Evolutionary conservation across 2,888 invertebrate genomes (phyloP).

Genomic region (Celastrina argiolus): DNA sequence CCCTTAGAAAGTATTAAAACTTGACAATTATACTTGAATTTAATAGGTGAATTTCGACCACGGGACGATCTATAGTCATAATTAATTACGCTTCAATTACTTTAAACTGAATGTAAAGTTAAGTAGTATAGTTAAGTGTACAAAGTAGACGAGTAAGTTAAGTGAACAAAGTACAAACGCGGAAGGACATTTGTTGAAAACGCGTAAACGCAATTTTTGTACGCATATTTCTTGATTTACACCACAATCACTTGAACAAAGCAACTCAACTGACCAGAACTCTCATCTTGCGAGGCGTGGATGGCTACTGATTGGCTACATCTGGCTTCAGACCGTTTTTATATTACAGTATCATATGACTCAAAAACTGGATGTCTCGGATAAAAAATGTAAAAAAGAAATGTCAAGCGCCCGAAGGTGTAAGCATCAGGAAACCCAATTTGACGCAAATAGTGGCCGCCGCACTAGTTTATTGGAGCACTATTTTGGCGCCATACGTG

Average conservation of each 20-base stretch:
- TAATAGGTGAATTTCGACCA: too few relatives aligned
- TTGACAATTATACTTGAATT: too few relatives aligned
- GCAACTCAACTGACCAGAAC: slow-evolving; percentile 60
- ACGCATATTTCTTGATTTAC: slow-evolving; percentile 25
- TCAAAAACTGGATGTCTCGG: slow-evolving; percentile 42
- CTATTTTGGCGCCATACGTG: slow-evolving; percentile 18
- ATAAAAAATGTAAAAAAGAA: slow-evolving; percentile 42
- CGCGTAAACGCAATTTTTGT: neutral
- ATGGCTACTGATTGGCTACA: slow-evolving; percentile 62
- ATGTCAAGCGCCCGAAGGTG: slow-evolving; percentile 43
- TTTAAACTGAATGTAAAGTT: neutral
- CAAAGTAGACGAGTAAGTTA: neutral
- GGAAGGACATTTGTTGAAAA: neutral
- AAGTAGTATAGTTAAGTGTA: neutral
- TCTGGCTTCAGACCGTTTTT: slow-evolving; percentile 51
- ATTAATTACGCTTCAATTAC: too few relatives aligned
- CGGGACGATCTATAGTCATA: too few relatives aligned
- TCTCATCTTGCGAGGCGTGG: slow-evolving; percentile 63
- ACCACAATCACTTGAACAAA: slow-evolving; percentile 31
- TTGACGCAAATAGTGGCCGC: slow-evolving; percentile 48
- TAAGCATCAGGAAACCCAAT: slow-evolving; percentile 70
- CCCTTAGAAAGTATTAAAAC: too few relatives aligned
- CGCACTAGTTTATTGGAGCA: slow-evolving; percentile 16
- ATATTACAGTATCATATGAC: slow-evolving; percentile 53
- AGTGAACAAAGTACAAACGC: slow-evolving; percentile 1